These are phyloP conservation scores for Beris chalybata DNA, from an alignment of 2,888 invertebrate genomes.

Conservation along the genomic window DNA sequence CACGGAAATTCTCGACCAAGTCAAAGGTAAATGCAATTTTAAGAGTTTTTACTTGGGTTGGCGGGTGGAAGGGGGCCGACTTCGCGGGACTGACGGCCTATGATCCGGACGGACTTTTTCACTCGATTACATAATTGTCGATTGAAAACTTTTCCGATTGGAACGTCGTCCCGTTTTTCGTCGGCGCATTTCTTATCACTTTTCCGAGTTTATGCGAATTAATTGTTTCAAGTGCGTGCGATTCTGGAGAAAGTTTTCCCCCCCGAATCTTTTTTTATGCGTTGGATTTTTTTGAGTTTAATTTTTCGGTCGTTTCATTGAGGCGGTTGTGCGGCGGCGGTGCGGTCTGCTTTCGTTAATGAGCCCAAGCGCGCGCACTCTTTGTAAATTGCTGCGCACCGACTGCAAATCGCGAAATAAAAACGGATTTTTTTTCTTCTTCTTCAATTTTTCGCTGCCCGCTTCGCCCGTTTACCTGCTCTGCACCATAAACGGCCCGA, in stretches of 20 bases:
- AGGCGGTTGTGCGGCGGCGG: constrained; percentile 10
- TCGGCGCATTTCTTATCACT: background rate
- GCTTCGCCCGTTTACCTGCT: background rate
- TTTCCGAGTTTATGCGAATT: constrained; percentile 4
- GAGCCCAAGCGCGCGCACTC: background rate
- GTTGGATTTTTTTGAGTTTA: too few species aligned
- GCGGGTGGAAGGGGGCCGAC: background rate
- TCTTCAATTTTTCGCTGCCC: constrained; percentile 1
- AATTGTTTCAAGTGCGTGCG: constrained; percentile 16
- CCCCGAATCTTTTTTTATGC: constrained; percentile 13
- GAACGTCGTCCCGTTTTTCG: background rate
- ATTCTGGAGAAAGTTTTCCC: constrained; percentile 30
- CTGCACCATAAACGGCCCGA: background rate
- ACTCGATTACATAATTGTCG: constrained; percentile 15
- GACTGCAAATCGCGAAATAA: constrained; percentile 16
- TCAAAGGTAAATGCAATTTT: constrained; percentile 24
- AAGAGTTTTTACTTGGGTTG: too few species aligned
- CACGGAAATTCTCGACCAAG: constrained; percentile 16
- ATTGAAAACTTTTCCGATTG: background rate
- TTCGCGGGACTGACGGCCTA: background rate
- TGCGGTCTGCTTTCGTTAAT: constrained; percentile 9
- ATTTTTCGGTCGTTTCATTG: constrained; percentile 8
- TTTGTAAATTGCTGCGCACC: too few species aligned
- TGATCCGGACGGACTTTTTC: background rate
- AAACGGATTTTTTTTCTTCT: background rate